phyloP scores from a whole-genome alignment of 1,140 invertebrate genomes.

The Microplitis demolitor region DNA sequence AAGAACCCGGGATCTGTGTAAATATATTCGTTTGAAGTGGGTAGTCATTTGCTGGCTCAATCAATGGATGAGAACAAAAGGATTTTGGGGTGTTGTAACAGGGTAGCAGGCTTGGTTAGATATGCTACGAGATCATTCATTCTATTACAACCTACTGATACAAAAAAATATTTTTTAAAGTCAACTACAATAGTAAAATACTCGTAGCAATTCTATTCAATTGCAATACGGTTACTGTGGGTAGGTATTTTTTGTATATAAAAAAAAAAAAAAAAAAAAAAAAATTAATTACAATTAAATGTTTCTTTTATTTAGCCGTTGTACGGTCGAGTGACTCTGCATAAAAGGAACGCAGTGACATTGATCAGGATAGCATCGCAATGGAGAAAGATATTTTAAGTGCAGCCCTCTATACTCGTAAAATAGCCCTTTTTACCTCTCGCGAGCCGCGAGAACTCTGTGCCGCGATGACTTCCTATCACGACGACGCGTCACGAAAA shows the following conservation, averaged over 20 bases:
- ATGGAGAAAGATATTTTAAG: slow-evolving; percentile 25
- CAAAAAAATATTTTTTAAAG: too few relatives aligned
- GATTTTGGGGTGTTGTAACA: slow-evolving; percentile 55
- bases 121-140: neutral
- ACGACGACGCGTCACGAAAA: too few relatives aligned
- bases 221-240: too few relatives aligned
- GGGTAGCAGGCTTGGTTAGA: slow-evolving; percentile 41
- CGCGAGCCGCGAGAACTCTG: too few relatives aligned
- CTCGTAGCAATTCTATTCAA: too few relatives aligned
- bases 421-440: neutral
- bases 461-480: too few relatives aligned
- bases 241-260: neutral
- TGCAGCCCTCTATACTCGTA: neutral
- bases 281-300: neutral
- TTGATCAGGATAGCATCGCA: slow-evolving; percentile 52
- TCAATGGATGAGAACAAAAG: slow-evolving; percentile 58
- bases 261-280: neutral
- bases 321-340: slow-evolving; percentile 48
- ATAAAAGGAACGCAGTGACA: slow-evolving; percentile 61
- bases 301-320: slow-evolving; percentile 21
- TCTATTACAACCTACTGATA: neutral
- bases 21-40: too few relatives aligned
- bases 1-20: too few relatives aligned
- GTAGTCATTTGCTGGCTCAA: slow-evolving; percentile 23
- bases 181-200: too few relatives aligned